Evolutionary conservation across 2,797 vertebrate genomes (phyloP).

Genomic region (Arnoldichthys spilopterus): DNA sequence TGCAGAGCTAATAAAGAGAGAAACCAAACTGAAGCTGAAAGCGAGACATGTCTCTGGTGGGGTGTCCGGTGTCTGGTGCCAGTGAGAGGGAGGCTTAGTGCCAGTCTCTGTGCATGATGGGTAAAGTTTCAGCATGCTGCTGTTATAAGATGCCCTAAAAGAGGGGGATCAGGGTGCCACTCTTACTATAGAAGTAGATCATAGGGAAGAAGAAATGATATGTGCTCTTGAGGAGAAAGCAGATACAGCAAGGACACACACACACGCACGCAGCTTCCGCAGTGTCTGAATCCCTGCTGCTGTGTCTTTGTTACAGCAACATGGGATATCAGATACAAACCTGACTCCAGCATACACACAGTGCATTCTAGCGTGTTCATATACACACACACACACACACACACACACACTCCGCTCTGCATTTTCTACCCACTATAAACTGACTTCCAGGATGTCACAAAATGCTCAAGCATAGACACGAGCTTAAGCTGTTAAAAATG

Average conservation of each 20-base stretch:
- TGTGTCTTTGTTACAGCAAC: conserved; percentile 45
- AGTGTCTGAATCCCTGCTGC: conserved; percentile 27
- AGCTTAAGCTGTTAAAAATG: neutral
- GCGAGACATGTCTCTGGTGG: conserved; percentile 28
- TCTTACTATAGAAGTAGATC: conserved; percentile 34
- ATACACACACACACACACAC: conserved; percentile 32
- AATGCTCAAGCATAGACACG: conserved; percentile 1
- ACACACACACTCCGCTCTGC: conserved; percentile 15
- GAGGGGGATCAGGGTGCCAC: conserved; percentile 60
- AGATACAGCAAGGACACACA: conserved; percentile 39
- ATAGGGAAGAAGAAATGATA: conserved; percentile 42
- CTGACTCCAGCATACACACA: conserved; percentile 23
- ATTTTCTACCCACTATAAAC: conserved; percentile 7
- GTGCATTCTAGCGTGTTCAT: conserved; percentile 18
- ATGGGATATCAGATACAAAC: conserved; percentile 45
- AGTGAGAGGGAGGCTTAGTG: conserved; percentile 13
- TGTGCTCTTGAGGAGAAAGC: conserved; percentile 11
- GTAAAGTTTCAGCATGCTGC: conserved; percentile 65
- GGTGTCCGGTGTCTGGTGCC: conserved; percentile 35
- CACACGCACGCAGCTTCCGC: conserved; percentile 36
- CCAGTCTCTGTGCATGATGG: conserved; percentile 25
- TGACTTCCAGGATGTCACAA: neutral
- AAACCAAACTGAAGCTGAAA: conserved; percentile 22
- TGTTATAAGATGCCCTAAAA: conserved; percentile 45
- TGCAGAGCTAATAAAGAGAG: neutral